Base-by-base conservation (phyloP, 2,113 vertebrate genomes). In the Piaya cayana region DNA sequence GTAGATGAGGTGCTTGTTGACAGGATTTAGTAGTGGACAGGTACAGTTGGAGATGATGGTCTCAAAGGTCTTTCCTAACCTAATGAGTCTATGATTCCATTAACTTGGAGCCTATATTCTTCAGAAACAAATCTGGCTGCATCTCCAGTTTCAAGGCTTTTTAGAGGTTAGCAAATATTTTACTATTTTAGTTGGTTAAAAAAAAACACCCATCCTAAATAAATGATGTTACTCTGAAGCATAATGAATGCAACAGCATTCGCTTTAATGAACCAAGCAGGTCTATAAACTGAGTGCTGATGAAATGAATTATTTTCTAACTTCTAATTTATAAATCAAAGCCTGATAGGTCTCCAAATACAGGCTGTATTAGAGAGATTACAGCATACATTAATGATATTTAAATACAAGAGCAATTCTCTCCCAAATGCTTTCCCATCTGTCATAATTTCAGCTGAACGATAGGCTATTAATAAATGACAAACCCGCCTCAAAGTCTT, bases 271-370 rank as follows among this genome's bases (percentile, higher is more conserved):
- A 76, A 75, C 62, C 69, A 70, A 21, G 36, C 26, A 49, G 56
- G 17, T 45, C 56, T 60, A 22, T 47, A 52, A 62, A 39, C 39
- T 55, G 56, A 74, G 60, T 25, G 68, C 7, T 76, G 34, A 27
- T 63, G 50, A 78, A 87, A 68, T 45, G 2, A 72, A 69, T 88
- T 88, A 25, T 65, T 89, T 74, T 86, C 74, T 87, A 30, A 39
- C 62, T 90, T 59, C 21, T 36, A 76, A 81, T 70, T 60, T 64
- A 88, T 91, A 93, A 76, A 80, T 89, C 58, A 92, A 87, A 55
- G 15, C 27, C 45, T 53, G 82, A 37, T 32, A 47, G 15, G 29
- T 34, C 64, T 87, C 32, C 10, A 6, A 82, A 68, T 9, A 20
- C 17, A 80, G 22, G 5, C 43, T 82, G 65, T 22, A 25, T 78